A percentile compares a stretch with the other conserved stretches of the same genome.
phyloP scores from a whole-genome alignment of 2,888 invertebrate genomes.

The Parnassius smintheus region DNA sequence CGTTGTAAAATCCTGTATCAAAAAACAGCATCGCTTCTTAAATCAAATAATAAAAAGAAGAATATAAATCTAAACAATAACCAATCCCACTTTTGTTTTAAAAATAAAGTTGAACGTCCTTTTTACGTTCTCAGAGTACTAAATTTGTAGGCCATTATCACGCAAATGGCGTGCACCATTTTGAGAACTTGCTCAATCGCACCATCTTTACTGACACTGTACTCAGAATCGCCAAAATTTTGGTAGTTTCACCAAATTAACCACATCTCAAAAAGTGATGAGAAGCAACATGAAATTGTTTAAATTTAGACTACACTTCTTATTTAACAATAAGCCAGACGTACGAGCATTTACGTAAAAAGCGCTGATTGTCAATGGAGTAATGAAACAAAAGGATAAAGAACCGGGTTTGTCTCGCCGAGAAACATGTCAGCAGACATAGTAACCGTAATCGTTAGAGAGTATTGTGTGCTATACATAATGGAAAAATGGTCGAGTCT shows the following conservation, averaged over 20 bases:
- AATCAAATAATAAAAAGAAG: too few species aligned
- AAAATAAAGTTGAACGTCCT: conserved; percentile 49
- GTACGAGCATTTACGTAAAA: conserved; percentile 9
- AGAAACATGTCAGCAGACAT: conserved; percentile 42
- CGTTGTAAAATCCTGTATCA: too few species aligned
- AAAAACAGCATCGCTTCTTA: too few species aligned
- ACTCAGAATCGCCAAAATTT: background rate
- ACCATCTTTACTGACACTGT: conserved; percentile 7
- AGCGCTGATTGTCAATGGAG: conserved; percentile 17
- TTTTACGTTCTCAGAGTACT: conserved; percentile 32
- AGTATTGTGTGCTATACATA: conserved; percentile 63
- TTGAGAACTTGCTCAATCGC: conserved; percentile 37
- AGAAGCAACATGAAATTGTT: background rate
- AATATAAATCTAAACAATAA: too few species aligned
- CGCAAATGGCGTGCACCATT: conserved; percentile 33
- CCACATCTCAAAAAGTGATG: background rate
- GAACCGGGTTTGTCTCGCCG: conserved; percentile 45
- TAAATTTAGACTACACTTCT: background rate
- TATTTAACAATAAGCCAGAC: conserved; percentile 6
- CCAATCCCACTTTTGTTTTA: background rate
- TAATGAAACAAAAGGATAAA: conserved; percentile 31
- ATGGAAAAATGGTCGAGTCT: conserved; percentile 46
- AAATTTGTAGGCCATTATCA: conserved; percentile 38
- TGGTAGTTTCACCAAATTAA: background rate
- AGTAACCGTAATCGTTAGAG: conserved; percentile 51